Conservation (phyloP, 2,888 invertebrate genomes). For the Tetragonula carbonaria region DNA sequence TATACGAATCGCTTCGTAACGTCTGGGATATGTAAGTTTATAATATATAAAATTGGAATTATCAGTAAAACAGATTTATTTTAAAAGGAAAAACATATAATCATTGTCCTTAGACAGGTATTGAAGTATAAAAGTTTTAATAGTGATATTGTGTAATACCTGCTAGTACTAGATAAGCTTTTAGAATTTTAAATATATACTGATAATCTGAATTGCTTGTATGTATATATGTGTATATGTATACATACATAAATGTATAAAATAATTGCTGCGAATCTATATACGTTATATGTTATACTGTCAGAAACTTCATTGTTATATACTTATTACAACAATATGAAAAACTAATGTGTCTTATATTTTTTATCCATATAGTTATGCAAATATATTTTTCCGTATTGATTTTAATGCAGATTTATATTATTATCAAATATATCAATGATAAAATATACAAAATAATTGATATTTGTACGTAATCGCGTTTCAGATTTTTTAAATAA, state of each 20-base stretch:
- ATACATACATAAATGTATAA: slow-evolving; percentile 61
- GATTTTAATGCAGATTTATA: slow-evolving; percentile 12
- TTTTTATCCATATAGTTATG: slow-evolving; percentile 24
- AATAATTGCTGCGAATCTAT: slow-evolving; percentile 66
- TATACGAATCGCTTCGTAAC: slow-evolving; percentile 43
- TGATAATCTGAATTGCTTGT: slow-evolving; percentile 72
- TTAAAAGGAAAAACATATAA: slow-evolving; percentile 45
- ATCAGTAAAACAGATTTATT: slow-evolving; percentile 57
- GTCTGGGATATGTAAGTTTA: slow-evolving; percentile 42
- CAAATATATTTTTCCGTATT: slow-evolving; percentile 13
- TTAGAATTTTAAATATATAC: slow-evolving; percentile 71
- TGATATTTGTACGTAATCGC: not conserved
- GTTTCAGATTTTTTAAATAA: not conserved
- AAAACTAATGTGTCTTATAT: slow-evolving; percentile 43
- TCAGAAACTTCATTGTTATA: slow-evolving; percentile 70
- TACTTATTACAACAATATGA: slow-evolving; percentile 67
- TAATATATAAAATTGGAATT: slow-evolving; percentile 52
- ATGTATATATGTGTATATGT: slow-evolving; percentile 50
- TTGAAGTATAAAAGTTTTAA: slow-evolving; percentile 65
- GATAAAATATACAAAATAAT: not conserved
- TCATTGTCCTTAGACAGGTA: slow-evolving; percentile 65
- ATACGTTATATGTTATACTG: slow-evolving; percentile 69
- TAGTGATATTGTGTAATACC: slow-evolving; percentile 68
- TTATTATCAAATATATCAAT: not conserved
- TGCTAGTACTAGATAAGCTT: slow-evolving; percentile 67